Evolutionary conservation across 2,888 invertebrate species (phyloP).

Genomic region (Platycheirus albimanus): DNA sequence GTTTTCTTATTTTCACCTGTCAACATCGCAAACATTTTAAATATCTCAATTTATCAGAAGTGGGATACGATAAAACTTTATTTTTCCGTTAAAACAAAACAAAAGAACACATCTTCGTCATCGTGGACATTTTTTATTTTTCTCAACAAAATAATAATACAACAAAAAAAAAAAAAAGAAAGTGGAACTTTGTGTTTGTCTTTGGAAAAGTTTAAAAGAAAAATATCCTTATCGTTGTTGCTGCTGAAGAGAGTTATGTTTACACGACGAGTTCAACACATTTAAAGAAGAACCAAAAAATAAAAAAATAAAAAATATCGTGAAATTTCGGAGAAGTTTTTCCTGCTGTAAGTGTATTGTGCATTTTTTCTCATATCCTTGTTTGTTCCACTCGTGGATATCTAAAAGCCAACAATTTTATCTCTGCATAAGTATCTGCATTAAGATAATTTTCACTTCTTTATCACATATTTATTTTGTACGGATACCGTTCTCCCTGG

Average conservation of each 20-base stretch:
- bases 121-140: constrained; percentile 17
- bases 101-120: constrained; percentile 23
- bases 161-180: neutral
- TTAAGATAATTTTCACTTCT: constrained; percentile 63
- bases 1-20: constrained; percentile 41
- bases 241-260: constrained; percentile 45
- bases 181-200: constrained; percentile 61
- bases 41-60: constrained; percentile 53
- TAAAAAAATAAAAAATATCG: constrained; percentile 26
- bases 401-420: constrained; percentile 63
- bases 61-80: constrained; percentile 55
- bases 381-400: constrained; percentile 25
- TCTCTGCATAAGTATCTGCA: constrained; percentile 73
- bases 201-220: constrained; percentile 51
- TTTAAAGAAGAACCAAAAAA: constrained; percentile 13
- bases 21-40: constrained; percentile 43
- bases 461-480: constrained; percentile 48
- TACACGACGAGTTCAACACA: constrained; percentile 47
- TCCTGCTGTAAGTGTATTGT: constrained; percentile 71
- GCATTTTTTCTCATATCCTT: constrained; percentile 35
- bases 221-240: constrained; percentile 54
- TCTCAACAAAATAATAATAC: neutral
- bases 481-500: constrained; percentile 24
- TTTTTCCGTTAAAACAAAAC: constrained; percentile 31
- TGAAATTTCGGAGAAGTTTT: constrained; percentile 63